Percentiles rank a stretch among this genome's conserved stretches.
Evolutionary conservation across 2,888 invertebrate genomes (phyloP).

Genomic region (Scaptomyza polygonia): DNA sequence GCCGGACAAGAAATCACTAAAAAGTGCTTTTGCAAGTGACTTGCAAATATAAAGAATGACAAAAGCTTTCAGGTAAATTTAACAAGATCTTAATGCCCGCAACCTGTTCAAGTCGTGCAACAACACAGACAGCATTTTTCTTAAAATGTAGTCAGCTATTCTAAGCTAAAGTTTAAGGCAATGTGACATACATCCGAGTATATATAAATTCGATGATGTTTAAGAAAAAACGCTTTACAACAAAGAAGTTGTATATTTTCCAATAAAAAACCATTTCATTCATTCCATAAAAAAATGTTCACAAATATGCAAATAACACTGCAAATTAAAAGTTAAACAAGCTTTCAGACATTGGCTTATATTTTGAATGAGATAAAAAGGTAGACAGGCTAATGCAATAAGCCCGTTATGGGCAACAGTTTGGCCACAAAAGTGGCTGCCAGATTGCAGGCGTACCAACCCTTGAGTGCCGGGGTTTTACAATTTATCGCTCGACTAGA

Average conservation of each 20-base stretch:
- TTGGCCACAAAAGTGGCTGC: slow-evolving; percentile 32
- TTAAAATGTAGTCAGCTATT: no score
- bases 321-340: slow-evolving; percentile 9
- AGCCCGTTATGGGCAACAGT: slow-evolving; percentile 19
- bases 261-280: background rate
- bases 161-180: no score
- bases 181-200: no score
- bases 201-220: no score
- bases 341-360: slow-evolving; percentile 6
- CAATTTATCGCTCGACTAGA: slow-evolving; percentile 29
- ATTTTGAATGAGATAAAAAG: slow-evolving; percentile 17
- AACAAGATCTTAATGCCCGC: slow-evolving; percentile 13
- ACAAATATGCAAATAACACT: background rate
- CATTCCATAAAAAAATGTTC: background rate
- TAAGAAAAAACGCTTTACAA: no score
- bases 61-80: slow-evolving; percentile 17
- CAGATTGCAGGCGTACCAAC: slow-evolving; percentile 23
- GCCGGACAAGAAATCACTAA: slow-evolving; percentile 25
- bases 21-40: slow-evolving; percentile 21
- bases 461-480: slow-evolving; percentile 23
- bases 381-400: slow-evolving; percentile 35
- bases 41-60: slow-evolving; percentile 10
- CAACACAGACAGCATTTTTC: background rate
- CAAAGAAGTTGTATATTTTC: no score
- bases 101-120: no score